phyloP scores from a whole-genome alignment of 1,140 invertebrate species.

The Trichonephila clavata region DNA sequence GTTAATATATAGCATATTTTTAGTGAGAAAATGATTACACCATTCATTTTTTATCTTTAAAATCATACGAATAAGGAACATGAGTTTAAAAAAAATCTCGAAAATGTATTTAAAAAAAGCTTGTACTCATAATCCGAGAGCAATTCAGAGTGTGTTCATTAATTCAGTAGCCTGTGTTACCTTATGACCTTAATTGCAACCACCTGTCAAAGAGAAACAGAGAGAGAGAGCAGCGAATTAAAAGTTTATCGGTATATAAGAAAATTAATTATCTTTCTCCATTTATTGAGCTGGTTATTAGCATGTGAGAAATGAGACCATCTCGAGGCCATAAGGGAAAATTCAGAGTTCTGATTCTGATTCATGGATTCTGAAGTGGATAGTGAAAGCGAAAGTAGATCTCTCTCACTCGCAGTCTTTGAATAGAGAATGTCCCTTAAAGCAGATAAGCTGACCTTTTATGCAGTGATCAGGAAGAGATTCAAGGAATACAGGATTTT shows the following conservation, averaged over 20 bases:
- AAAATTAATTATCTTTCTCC: slow-evolving; percentile 15
- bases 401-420: background rate
- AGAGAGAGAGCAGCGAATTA: background rate
- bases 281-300: background rate
- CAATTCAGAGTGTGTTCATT: background rate
- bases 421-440: background rate
- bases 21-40: too few relatives aligned
- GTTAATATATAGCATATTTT: too few relatives aligned
- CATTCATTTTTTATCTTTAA: too few relatives aligned
- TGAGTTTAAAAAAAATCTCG: too few relatives aligned
- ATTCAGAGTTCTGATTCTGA: background rate
- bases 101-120: background rate
- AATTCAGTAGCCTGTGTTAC: background rate
- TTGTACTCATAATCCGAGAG: background rate
- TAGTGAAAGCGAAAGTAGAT: slow-evolving; percentile 3
- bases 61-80: too few relatives aligned
- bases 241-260: background rate
- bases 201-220: background rate
- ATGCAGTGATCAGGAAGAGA: background rate
- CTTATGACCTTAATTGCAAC: slow-evolving; percentile 21
- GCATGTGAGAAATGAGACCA: slow-evolving; percentile 38
- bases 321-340: slow-evolving; percentile 44
- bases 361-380: background rate
- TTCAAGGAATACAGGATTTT: slow-evolving; percentile 19
- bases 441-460: background rate